Evolutionary conservation across 2,888 invertebrate genomes (phyloP), one percentile per base, ranked within the genome.

Genomic region (Philereme transversata): DNA sequence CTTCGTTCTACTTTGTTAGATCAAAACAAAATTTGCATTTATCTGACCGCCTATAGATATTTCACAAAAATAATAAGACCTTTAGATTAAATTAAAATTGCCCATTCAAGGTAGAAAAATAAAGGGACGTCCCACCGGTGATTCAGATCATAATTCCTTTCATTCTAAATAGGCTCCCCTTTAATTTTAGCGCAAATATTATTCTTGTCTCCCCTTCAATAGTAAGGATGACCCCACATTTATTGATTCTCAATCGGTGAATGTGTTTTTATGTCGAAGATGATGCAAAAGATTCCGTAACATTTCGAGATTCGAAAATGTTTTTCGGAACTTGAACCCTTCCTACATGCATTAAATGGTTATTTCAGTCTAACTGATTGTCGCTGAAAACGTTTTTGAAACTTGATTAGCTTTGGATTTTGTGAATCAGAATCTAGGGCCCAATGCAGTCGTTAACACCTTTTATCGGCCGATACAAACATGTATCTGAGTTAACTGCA

Each of bases 181-280:
- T 65, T 64, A 58, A 66, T 68, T 64, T 60, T 62, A 51, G 56
- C 56, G 36, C 65, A 66, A 68, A 68, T 66, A 68, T 68, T 66
- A 66, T 64, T 62, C 56, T 40, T 48, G 46, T 56, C 58, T 35
- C 56, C 65, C 64, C 46, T 49, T 46, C 51, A 7, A 41, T 52
- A 57, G 57, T 60, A 60, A 6, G 40, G 50, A 33, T 7, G 45
- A 45, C 8, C 40, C 50, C 33, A 34, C 51, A 11, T 41, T 51
- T 33, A 34, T 51, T 34, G 41, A 5, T 9, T 6, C 5, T 5
- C 5, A 9, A 47, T 35, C 34, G 9, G 9, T 11, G 0, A 43
- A 34, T 43, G 7, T 50, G 50, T 40, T 51, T 51, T 51, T 43
- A 51, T 51, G 34, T 34, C 5, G 6, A 34, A 47, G 9, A 8